Conservation (phyloP, 1,140 invertebrate genomes). For the Cydia pomonella region DNA sequence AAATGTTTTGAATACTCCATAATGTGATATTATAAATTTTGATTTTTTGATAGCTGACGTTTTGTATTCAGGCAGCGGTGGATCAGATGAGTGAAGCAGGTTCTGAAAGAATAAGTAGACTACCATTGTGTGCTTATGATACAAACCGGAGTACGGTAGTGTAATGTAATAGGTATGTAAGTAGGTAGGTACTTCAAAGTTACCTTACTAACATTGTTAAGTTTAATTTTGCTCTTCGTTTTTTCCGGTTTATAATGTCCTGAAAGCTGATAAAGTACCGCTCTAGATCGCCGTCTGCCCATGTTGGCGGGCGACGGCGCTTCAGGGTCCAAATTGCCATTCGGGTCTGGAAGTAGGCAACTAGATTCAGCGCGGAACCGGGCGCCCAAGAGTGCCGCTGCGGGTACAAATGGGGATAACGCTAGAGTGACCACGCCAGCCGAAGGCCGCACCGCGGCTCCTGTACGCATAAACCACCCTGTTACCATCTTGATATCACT, state of each 20-base stretch:
- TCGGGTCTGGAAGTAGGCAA: conserved; percentile 88
- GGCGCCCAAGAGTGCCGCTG: conserved; percentile 86
- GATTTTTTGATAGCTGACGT: conserved; percentile 96
- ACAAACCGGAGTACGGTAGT: not conserved
- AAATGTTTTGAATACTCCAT: conserved; percentile 98
- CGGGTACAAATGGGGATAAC: conserved; percentile 84
- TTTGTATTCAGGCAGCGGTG: conserved; percentile 97
- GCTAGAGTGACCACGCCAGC: conserved; percentile 81
- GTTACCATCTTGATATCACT: conserved; percentile 54
- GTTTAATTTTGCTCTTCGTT: conserved; percentile 95
- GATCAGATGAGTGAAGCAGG: conserved; percentile 91
- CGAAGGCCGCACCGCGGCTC: conserved; percentile 81
- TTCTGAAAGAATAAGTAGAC: conserved; percentile 83
- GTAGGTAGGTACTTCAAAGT: conserved; percentile 43
- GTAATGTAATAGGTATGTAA: not conserved
- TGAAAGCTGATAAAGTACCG: conserved; percentile 97
- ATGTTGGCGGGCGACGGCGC: conserved; percentile 93
- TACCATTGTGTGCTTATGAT: conserved; percentile 33
- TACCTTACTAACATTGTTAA: conserved; percentile 93
- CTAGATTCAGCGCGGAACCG: conserved; percentile 85
- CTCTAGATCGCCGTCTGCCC: conserved; percentile 93
- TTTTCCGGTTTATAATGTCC: conserved; percentile 97
- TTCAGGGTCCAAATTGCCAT: conserved; percentile 91
- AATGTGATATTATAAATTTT: conserved; percentile 96
- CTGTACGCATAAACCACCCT: conserved; percentile 77